Percentiles rank a stretch among this genome's conserved stretches.
phyloP scores from a whole-genome alignment of 2,888 invertebrate genomes.

The Frankliniella fusca region DNA sequence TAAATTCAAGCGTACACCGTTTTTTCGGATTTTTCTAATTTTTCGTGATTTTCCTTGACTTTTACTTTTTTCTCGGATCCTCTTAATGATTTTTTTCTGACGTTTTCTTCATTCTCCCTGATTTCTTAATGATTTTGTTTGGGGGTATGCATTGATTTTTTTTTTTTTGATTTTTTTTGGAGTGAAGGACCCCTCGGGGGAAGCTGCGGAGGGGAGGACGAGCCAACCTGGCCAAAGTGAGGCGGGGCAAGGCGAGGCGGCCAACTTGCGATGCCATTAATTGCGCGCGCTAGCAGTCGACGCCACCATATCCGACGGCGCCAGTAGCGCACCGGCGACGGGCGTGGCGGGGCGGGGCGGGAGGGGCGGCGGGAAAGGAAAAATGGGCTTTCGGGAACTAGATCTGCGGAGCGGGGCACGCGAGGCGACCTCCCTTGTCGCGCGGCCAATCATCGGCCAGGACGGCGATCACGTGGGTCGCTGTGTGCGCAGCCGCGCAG shows the following conservation, averaged over 20 bases:
- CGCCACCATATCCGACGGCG: background rate
- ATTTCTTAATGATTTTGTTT: too few relatives aligned
- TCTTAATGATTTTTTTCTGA: too few relatives aligned
- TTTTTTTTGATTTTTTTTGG: too few relatives aligned
- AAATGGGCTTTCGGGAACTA: too few relatives aligned
- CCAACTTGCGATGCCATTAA: background rate
- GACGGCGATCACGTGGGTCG: background rate
- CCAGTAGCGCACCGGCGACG: background rate
- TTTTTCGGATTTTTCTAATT: too few relatives aligned
- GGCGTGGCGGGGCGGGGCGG: background rate
- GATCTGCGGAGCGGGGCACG: background rate
- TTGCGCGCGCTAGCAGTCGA: background rate
- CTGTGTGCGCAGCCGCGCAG: background rate
- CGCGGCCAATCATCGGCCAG: background rate
- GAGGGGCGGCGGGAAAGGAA: background rate
- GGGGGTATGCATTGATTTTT: too few relatives aligned
- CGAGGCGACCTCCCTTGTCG: background rate
- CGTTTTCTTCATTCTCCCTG: too few relatives aligned
- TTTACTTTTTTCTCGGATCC: too few relatives aligned
- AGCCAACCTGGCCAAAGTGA: background rate
- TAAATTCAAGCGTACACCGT: too few relatives aligned
- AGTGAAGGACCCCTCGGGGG: too few relatives aligned
- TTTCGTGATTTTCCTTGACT: too few relatives aligned
- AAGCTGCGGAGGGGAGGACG: too few relatives aligned
- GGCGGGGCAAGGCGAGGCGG: background rate